A percentile compares a stretch with the other conserved stretches of the same genome.
phyloP scores from a whole-genome alignment of 2,113 vertebrate species.

The Psilopsiagon aurifrons region DNA sequence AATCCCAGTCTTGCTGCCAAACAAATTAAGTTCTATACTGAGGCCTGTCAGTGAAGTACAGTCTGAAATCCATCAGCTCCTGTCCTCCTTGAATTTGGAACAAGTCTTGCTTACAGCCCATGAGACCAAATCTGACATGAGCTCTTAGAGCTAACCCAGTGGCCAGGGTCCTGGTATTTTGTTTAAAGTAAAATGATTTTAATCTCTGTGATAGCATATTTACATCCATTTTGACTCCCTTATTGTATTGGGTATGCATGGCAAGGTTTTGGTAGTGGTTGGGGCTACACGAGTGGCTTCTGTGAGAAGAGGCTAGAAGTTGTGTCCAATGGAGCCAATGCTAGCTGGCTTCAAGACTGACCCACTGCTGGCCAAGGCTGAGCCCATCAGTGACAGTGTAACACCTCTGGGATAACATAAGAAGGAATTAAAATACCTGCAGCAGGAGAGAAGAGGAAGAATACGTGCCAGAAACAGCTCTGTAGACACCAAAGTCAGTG shows the following conservation, averaged over 20 bases:
- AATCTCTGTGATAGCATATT: background rate
- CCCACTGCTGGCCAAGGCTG: background rate
- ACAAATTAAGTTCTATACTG: background rate
- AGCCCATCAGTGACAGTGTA: background rate
- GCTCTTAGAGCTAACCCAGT: background rate
- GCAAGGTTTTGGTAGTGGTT: background rate
- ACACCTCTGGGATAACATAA: background rate
- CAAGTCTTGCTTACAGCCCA: fast-evolving
- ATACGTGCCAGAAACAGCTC: background rate
- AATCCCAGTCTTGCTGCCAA: background rate
- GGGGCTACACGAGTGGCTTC: background rate
- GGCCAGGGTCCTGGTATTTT: background rate
- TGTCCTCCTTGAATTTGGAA: background rate
- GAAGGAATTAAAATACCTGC: background rate
- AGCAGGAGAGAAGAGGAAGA: background rate
- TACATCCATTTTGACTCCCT: background rate
- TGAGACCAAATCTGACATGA: background rate
- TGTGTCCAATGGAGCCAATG: background rate
- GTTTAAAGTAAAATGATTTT: background rate
- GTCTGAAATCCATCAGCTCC: background rate
- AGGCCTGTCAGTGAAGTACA: background rate
- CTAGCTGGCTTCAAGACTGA: background rate
- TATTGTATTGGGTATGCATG: background rate
- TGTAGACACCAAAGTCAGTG: background rate
- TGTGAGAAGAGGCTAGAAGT: background rate